These are phyloP conservation scores for Paramormyrops hopkinsi DNA, from an alignment of 2,797 vertebrate species.

Conservation along the genomic window DNA sequence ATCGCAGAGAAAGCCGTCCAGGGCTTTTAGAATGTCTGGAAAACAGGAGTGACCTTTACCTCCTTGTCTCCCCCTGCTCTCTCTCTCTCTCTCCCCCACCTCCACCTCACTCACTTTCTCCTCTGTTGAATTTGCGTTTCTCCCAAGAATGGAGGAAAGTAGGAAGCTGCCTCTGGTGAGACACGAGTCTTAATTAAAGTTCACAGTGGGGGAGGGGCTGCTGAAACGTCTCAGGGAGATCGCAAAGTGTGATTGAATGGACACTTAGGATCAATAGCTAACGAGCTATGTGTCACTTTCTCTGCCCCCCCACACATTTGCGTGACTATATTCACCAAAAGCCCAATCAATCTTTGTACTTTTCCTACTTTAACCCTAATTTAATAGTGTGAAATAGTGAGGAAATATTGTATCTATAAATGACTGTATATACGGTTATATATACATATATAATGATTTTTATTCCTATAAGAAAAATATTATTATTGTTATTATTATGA, in stretches of 20 bases:
- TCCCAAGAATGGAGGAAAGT: not conserved
- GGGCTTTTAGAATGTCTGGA: not conserved
- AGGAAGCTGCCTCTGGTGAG: conserved; percentile 6
- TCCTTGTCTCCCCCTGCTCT: not conserved
- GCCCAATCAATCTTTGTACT: not conserved
- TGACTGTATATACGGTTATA: not conserved
- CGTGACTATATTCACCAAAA: not conserved
- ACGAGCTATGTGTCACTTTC: not conserved
- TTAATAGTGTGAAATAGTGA: not conserved
- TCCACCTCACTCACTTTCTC: not conserved
- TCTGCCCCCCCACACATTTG: not conserved
- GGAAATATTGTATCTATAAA: not conserved
- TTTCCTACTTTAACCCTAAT: not conserved
- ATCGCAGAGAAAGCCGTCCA: not conserved
- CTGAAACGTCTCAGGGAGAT: conserved; percentile 6
- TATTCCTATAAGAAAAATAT: not conserved
- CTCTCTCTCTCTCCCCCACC: not conserved
- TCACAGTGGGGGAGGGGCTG: conserved; percentile 14
- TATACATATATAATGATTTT: not conserved
- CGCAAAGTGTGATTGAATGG: conserved; percentile 13
- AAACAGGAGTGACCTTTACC: conserved; percentile 10
- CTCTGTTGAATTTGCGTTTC: conserved; percentile 9
- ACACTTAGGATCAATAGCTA: conserved; percentile 16
- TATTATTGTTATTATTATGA: not conserved
- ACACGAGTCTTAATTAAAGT: conserved; percentile 23